These are phyloP conservation scores for Dicrostonyx torquatus DNA, from an alignment of 2,797 vertebrate genomes.

Conservation along the genomic window DNA sequence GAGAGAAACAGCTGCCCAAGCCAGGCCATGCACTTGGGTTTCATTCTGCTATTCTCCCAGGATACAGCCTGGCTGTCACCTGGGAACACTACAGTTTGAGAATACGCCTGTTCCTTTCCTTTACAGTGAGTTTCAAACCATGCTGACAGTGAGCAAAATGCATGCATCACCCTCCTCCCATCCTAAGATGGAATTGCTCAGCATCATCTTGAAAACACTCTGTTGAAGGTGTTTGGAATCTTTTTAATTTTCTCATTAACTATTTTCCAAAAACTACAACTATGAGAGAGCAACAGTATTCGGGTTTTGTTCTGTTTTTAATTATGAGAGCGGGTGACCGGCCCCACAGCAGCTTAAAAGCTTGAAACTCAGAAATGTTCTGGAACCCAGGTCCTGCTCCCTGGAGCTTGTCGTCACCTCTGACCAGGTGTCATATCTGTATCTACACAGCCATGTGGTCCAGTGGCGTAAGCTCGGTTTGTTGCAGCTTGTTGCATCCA, in stretches of 20 bases:
- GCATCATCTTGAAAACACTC: neutral
- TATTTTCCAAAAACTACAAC: neutral
- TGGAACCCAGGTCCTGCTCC: neutral
- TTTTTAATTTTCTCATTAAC: neutral
- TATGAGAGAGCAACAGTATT: neutral
- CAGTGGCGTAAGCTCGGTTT: neutral
- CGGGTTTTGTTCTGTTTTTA: neutral
- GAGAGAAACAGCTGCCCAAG: neutral
- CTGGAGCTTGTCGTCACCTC: neutral
- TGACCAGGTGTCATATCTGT: neutral
- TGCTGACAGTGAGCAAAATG: neutral
- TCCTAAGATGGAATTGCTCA: neutral
- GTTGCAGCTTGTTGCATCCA: accelerated
- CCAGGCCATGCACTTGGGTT: accelerated
- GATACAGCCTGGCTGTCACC: neutral
- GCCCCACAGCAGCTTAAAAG: neutral
- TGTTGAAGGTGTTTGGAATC: neutral
- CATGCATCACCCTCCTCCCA: accelerated
- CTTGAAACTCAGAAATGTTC: neutral
- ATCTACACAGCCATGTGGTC: no score
- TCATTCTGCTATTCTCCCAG: neutral
- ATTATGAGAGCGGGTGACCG: neutral
- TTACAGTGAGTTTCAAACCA: neutral
- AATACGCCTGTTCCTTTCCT: neutral
- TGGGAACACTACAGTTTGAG: neutral